Percentiles rank a stretch among this genome's conserved stretches.
These are phyloP conservation scores for Polyodon spathula DNA, from an alignment of 2,113 vertebrate genomes.

Conservation along the genomic window DNA sequence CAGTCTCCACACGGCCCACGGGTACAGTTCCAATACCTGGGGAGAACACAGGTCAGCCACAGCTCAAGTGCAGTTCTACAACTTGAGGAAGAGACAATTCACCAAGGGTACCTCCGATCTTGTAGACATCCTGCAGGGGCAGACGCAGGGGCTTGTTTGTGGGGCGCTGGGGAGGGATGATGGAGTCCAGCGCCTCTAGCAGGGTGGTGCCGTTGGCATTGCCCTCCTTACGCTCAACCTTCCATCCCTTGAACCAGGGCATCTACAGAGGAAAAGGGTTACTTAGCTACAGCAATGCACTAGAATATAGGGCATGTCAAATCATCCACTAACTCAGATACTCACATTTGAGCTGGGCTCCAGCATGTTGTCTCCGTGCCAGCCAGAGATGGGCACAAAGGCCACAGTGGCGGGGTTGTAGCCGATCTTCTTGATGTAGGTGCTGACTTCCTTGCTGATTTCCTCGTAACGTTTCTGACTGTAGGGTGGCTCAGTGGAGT, in stretches of 20 bases:
- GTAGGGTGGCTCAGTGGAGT: slow-evolving; percentile 48
- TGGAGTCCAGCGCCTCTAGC: slow-evolving; percentile 59
- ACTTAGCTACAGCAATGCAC: background rate
- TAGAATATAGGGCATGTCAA: no score
- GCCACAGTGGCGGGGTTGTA: slow-evolving; percentile 46
- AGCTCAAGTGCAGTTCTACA: slow-evolving; percentile 37
- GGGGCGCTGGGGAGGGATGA: slow-evolving; percentile 50
- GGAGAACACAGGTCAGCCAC: no score
- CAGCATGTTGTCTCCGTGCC: slow-evolving; percentile 69
- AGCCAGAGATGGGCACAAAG: slow-evolving; percentile 65
- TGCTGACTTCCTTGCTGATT: slow-evolving; percentile 47
- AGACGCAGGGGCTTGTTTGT: slow-evolving; percentile 58
- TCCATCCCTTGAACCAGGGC: slow-evolving; percentile 65
- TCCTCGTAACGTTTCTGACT: slow-evolving; percentile 43
- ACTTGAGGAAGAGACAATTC: no score
- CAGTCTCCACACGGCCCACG: slow-evolving; percentile 64
- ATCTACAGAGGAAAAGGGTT: slow-evolving; percentile 31
- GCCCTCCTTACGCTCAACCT: slow-evolving; percentile 58
- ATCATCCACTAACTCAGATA: slow-evolving; percentile 34
- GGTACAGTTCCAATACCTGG: slow-evolving; percentile 66
- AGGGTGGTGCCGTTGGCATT: slow-evolving; percentile 46
- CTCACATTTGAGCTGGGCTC: slow-evolving; percentile 51
- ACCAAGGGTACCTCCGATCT: slow-evolving; percentile 65
- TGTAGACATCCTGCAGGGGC: slow-evolving; percentile 70
- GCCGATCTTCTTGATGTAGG: slow-evolving; percentile 53